phyloP scores from a whole-genome alignment of 2,113 vertebrate genomes.

The Labeo rohita region DNA sequence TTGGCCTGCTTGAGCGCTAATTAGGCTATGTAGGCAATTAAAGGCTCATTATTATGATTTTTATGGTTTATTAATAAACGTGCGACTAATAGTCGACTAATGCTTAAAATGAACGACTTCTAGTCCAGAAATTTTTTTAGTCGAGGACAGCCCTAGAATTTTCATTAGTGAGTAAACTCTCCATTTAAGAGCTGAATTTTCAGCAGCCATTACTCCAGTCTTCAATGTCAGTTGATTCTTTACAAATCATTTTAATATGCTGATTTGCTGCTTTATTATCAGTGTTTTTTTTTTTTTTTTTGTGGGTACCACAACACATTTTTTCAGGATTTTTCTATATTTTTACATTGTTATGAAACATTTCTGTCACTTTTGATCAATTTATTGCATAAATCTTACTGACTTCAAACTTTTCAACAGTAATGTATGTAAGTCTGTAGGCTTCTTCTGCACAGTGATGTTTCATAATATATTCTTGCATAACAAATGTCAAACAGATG shows the following conservation, averaged over 20 bases:
- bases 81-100: no score
- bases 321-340: no score
- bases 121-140: no score
- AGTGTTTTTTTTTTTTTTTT: not conserved
- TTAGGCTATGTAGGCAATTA: no score
- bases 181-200: not conserved
- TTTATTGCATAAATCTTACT: not conserved
- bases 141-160: no score
- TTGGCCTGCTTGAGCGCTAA: no score
- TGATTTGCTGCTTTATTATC: not conserved
- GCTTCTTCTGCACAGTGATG: not conserved
- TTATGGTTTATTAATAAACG: no score
- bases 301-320: not conserved
- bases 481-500: slow-evolving; percentile 6
- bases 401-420: not conserved
- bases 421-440: not conserved
- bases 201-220: not conserved
- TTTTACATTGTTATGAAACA: no score
- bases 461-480: not conserved
- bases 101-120: no score
- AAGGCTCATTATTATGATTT: no score
- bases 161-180: no score
- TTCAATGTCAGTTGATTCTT: not conserved
- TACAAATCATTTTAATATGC: not conserved
- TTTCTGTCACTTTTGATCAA: not conserved